Evolutionary conservation across 2,113 vertebrate species (phyloP).

Genomic region (Cyanocitta stelleri): DNA sequence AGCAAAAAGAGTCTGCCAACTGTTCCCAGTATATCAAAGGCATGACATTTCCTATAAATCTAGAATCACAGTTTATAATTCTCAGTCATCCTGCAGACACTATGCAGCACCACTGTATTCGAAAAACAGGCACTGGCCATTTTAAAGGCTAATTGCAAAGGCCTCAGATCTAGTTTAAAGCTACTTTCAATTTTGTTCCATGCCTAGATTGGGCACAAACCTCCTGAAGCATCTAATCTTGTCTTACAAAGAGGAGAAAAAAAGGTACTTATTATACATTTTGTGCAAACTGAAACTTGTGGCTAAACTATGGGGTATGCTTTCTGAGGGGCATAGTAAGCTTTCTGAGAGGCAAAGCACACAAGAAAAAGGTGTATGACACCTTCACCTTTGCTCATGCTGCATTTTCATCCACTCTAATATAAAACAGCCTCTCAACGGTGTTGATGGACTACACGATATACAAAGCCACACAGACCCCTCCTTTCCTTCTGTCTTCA

Average conservation of each 20-base stretch:
- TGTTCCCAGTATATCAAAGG: background rate
- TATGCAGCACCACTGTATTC: background rate
- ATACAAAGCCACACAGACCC: background rate
- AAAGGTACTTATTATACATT: background rate
- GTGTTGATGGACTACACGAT: background rate
- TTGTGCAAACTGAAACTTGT: background rate
- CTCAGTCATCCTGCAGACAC: background rate
- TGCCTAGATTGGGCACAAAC: background rate
- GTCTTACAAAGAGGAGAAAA: background rate
- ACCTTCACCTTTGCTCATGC: background rate
- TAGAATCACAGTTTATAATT: background rate
- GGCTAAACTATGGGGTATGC: background rate
- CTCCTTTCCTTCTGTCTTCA: background rate
- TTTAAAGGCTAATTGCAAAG: background rate
- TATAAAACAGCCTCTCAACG: background rate
- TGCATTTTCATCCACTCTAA: background rate
- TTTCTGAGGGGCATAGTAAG: background rate
- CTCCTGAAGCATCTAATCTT: background rate
- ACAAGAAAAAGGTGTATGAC: background rate
- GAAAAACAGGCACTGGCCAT: background rate
- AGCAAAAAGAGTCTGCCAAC: background rate
- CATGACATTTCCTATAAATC: background rate
- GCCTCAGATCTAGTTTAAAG: background rate
- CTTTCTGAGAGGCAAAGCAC: background rate
- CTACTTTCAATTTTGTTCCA: background rate